Percentiles rank a stretch among this genome's conserved stretches.
Evolutionary conservation across 2,113 vertebrate genomes (phyloP).

Genomic region (Pelusios castaneus): DNA sequence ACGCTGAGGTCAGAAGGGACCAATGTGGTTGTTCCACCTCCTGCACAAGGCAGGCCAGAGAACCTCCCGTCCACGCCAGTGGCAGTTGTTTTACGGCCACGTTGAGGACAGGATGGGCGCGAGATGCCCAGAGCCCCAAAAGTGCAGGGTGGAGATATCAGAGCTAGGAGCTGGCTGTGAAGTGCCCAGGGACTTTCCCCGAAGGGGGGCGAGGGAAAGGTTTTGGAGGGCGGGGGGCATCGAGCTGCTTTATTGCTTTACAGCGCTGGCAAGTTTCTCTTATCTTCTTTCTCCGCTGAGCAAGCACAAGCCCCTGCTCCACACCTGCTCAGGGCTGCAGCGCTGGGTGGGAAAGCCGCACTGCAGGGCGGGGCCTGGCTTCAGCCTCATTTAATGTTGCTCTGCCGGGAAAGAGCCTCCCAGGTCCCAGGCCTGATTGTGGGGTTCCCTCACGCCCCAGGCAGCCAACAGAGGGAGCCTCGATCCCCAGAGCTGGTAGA

Average conservation of each 20-base stretch:
- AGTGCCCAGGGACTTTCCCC: background rate
- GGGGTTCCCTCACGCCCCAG: too few species aligned
- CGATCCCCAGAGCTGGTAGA: too few species aligned
- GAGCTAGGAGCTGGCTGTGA: too few species aligned
- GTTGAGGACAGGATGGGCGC: background rate
- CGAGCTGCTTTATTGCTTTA: background rate
- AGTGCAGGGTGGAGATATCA: too few species aligned
- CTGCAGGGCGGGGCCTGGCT: too few species aligned
- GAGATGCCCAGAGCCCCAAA: background rate
- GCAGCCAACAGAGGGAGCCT: background rate
- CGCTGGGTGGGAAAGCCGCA: background rate
- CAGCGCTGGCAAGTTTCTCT: background rate
- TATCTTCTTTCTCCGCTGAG: background rate
- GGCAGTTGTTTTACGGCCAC: background rate
- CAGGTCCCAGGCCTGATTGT: background rate
- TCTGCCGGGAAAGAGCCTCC: background rate
- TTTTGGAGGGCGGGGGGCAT: background rate
- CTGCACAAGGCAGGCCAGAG: too few species aligned
- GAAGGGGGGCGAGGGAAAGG: rapidly evolving
- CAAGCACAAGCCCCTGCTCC: background rate
- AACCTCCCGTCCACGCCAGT: too few species aligned
- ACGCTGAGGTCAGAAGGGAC: too few species aligned
- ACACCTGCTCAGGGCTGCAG: background rate
- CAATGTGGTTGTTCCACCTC: too few species aligned
- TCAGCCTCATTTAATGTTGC: background rate